These are phyloP conservation scores for Tokudaia tokunoshimensis DNA, from an alignment of 2,797 vertebrate species.

Conservation along the genomic window DNA sequence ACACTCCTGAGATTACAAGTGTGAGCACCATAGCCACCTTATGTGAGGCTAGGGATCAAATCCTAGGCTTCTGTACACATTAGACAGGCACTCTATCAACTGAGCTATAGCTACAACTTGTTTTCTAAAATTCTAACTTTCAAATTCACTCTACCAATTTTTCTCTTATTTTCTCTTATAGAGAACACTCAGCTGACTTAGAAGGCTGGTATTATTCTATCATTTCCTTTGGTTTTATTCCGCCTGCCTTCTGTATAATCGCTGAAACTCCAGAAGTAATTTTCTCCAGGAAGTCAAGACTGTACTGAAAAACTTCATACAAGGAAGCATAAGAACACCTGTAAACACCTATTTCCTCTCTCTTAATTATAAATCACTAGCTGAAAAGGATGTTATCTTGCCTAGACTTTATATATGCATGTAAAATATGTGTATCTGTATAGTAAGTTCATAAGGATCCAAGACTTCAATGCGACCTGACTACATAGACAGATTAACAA, in stretches of 20 bases:
- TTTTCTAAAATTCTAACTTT: constrained; percentile 8
- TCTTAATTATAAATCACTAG: background rate
- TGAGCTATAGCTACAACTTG: background rate
- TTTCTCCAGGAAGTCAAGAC: constrained; percentile 37
- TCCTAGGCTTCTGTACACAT: background rate
- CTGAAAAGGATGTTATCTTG: background rate
- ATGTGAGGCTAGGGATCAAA: background rate
- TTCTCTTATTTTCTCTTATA: background rate
- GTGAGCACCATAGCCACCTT: background rate
- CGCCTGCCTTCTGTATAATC: background rate
- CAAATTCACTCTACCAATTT: background rate
- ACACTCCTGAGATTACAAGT: background rate
- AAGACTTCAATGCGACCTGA: constrained; percentile 4
- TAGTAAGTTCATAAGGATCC: background rate
- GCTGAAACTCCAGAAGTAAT: background rate
- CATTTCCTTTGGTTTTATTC: background rate
- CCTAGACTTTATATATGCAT: background rate
- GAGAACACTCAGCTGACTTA: background rate
- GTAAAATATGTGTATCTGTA: background rate
- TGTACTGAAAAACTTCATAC: background rate
- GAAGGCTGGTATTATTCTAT: background rate
- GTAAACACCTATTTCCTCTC: background rate
- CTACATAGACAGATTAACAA: background rate
- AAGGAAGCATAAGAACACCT: background rate
- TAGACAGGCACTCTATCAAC: too few relatives aligned